Conservation (phyloP, 2,113 vertebrate species). For the Tretioscincus oriximinensis region DNA sequence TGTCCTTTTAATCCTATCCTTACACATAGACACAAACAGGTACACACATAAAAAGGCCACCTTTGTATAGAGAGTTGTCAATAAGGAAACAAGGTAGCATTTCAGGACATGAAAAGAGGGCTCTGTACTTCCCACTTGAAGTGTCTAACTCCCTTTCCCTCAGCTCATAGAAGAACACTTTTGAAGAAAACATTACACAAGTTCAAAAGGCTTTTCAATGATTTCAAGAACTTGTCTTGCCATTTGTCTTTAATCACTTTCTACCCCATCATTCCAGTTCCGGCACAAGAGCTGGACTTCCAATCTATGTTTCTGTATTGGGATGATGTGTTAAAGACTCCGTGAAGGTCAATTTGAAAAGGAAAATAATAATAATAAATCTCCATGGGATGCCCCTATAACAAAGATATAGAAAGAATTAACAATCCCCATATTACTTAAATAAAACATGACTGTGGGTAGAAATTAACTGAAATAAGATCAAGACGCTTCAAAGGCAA, state of each 20-base stretch:
- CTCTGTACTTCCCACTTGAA: neutral
- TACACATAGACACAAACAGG: too few species aligned
- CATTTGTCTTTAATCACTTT: neutral
- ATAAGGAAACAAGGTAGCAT: too few species aligned
- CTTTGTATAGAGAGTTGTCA: too few species aligned
- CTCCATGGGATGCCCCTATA: neutral
- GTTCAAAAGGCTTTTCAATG: neutral
- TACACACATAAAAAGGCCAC: too few species aligned
- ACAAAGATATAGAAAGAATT: neutral
- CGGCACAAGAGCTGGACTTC: neutral
- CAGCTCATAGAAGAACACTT: neutral
- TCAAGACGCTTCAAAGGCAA: constrained; percentile 1
- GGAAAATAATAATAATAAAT: neutral
- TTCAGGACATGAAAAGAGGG: too few species aligned
- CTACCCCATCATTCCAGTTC: neutral
- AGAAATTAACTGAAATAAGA: neutral
- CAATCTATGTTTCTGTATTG: neutral
- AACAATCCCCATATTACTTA: neutral
- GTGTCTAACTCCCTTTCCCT: neutral
- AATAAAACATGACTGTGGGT: constrained; percentile 3
- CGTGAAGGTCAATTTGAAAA: neutral
- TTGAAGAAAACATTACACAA: neutral
- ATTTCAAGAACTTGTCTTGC: neutral
- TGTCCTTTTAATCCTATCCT: neutral
- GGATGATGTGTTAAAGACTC: neutral